Percentiles rank a stretch among this genome's conserved stretches.
Conservation (phyloP, 2,888 invertebrate species). For the Chelonus formosanus region DNA sequence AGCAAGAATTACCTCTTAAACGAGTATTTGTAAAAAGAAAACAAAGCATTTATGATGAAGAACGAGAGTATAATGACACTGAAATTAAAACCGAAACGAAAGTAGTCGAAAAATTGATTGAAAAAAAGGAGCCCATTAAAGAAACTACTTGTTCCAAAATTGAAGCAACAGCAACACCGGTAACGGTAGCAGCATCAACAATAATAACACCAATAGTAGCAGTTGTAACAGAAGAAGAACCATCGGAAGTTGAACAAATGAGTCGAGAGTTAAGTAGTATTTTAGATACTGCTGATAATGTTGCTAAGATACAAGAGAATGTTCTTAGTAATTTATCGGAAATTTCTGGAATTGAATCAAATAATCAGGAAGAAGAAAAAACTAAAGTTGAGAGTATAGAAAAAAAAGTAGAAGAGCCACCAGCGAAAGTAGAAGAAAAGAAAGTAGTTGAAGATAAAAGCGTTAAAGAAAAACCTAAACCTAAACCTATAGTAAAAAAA, state of each 20-base stretch:
- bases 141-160: no score
- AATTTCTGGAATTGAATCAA: neutral
- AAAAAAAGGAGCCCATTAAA: constrained; percentile 58
- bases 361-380: constrained; percentile 7
- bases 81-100: constrained; percentile 27
- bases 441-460: constrained; percentile 28
- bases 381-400: neutral
- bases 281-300: constrained; percentile 57
- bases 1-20: constrained; percentile 68
- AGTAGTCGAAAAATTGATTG: neutral
- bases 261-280: constrained; percentile 59
- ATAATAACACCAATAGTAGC: no score
- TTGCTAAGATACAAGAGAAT: constrained; percentile 60
- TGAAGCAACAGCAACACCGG: no score
- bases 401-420: constrained; percentile 7
- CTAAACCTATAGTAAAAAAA: constrained; percentile 6
- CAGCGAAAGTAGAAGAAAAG: constrained; percentile 30
- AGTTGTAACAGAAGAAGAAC: constrained; percentile 47
- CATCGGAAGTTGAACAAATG: constrained; percentile 57
- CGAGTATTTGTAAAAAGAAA: constrained; percentile 71
- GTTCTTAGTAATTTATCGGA: constrained; percentile 54
- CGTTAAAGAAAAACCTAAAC: no score
- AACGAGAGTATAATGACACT: constrained; percentile 58
- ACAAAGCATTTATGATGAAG: constrained; percentile 65
- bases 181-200: no score